Conservation (phyloP, 1,140 invertebrate species). For the Rhynchophorus ferrugineus region DNA sequence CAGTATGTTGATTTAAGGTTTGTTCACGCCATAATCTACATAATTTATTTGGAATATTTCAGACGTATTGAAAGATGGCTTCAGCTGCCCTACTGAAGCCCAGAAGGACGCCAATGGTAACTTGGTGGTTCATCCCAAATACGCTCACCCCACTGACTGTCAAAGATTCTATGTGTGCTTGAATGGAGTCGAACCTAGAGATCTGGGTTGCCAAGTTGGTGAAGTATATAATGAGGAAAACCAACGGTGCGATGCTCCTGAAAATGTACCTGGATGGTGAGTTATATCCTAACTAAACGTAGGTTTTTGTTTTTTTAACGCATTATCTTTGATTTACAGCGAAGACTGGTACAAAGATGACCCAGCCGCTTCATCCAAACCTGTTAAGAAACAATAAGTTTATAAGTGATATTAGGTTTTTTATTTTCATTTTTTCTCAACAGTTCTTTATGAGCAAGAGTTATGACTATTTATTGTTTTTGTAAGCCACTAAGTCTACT, state of each 20-base stretch:
- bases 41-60: constrained; percentile 20
- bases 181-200: constrained; percentile 75
- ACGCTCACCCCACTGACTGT: constrained; percentile 76
- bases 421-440: neutral
- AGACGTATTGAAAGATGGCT: constrained; percentile 70
- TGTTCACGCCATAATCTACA: neutral
- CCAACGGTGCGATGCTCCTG: constrained; percentile 75
- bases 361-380: constrained; percentile 31
- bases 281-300: constrained; percentile 22
- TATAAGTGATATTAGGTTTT: constrained; percentile 12
- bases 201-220: constrained; percentile 75
- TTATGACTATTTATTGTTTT: constrained; percentile 6
- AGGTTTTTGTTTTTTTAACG: neutral
- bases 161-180: constrained; percentile 86
- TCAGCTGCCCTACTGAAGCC: constrained; percentile 68
- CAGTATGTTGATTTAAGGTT: constrained; percentile 32
- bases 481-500: neutral
- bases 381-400: constrained; percentile 30
- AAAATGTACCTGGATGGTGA: constrained; percentile 82
- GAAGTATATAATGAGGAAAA: constrained; percentile 79
- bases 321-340: constrained; percentile 47
- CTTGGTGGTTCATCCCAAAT: constrained; percentile 76
- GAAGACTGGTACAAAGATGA: constrained; percentile 82
- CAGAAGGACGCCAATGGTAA: constrained; percentile 61
- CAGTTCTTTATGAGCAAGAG: neutral